Evolutionary conservation across 2,888 invertebrate species (phyloP).

Genomic region (Cheilosia pagana): DNA sequence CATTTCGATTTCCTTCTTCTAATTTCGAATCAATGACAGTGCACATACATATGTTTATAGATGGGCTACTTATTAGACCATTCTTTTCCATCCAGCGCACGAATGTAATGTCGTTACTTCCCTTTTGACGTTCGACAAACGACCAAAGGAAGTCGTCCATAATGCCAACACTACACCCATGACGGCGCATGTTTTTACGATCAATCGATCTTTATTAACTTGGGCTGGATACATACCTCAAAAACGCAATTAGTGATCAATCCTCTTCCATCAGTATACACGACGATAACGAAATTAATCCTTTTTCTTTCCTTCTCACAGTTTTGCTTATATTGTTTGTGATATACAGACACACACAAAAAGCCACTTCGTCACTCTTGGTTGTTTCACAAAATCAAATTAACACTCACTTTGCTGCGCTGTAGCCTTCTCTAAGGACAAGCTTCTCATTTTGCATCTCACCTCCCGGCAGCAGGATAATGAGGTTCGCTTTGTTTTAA

Average conservation of each 20-base stretch:
- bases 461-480: conserved; percentile 47
- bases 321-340: conserved; percentile 36
- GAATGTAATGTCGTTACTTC: conserved; percentile 17
- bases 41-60: conserved; percentile 55
- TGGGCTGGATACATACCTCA: conserved; percentile 51
- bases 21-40: conserved; percentile 33
- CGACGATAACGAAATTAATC: conserved; percentile 52
- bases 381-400: conserved; percentile 61
- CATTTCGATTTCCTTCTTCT: neutral
- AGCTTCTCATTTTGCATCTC: conserved; percentile 46
- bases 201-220: conserved; percentile 63
- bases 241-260: conserved; percentile 67
- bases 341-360: conserved; percentile 58
- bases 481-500: conserved; percentile 63
- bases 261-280: conserved; percentile 10
- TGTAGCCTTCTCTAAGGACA: conserved; percentile 34
- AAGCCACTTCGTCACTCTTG: conserved; percentile 32
- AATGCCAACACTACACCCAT: conserved; percentile 12
- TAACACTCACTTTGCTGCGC: conserved; percentile 67
- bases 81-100: neutral
- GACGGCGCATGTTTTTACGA: conserved; percentile 51
- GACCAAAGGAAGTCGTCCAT: conserved; percentile 34
- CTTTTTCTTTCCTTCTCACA: conserved; percentile 36
- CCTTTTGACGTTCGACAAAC: conserved; percentile 8
- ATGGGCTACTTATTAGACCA: conserved; percentile 14